A percentile compares a stretch with the other conserved stretches of the same genome.
Conservation (phyloP, 2,797 vertebrate species). For the Erpetoichthys calabaricus region DNA sequence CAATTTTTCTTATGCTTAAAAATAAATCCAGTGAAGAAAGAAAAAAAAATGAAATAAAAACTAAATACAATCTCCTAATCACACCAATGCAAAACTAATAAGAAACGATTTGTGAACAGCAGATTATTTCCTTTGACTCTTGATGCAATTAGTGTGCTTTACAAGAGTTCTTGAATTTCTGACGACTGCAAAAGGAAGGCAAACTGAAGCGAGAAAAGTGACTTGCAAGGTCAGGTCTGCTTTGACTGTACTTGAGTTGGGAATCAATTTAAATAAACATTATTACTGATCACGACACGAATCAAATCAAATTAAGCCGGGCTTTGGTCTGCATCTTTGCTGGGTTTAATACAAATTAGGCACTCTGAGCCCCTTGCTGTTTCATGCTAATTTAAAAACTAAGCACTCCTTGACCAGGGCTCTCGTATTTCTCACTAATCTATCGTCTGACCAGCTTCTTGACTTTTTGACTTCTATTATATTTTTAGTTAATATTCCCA, state of each 20-base stretch:
- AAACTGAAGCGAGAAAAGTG: not conserved
- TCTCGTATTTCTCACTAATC: too few species aligned
- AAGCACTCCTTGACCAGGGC: too few species aligned
- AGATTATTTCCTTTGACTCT: slow-evolving; percentile 27
- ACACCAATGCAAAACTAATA: not conserved
- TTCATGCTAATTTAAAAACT: not conserved
- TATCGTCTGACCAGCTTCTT: too few species aligned
- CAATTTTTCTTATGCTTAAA: too few species aligned
- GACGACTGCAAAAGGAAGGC: slow-evolving; percentile 6
- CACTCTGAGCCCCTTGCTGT: slow-evolving; percentile 2
- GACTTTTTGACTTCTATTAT: too few species aligned
- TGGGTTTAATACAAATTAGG: slow-evolving; percentile 9
- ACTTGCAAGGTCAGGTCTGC: slow-evolving; percentile 13
- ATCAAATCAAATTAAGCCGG: slow-evolving; percentile 18
- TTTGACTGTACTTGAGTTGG: slow-evolving; percentile 22
- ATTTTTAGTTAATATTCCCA: too few species aligned
- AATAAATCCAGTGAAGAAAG: not conserved
- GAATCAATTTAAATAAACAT: slow-evolving; percentile 28
- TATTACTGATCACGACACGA: slow-evolving; percentile 13
- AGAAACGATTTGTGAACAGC: not conserved
- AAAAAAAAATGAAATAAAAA: too few species aligned
- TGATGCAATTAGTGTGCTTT: slow-evolving; percentile 6
- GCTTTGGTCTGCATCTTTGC: slow-evolving; percentile 22
- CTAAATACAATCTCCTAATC: too few species aligned
- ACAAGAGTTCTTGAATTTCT: not conserved